phyloP scores from a whole-genome alignment of 2,888 invertebrate species.

The Ormyrus rosae region DNA sequence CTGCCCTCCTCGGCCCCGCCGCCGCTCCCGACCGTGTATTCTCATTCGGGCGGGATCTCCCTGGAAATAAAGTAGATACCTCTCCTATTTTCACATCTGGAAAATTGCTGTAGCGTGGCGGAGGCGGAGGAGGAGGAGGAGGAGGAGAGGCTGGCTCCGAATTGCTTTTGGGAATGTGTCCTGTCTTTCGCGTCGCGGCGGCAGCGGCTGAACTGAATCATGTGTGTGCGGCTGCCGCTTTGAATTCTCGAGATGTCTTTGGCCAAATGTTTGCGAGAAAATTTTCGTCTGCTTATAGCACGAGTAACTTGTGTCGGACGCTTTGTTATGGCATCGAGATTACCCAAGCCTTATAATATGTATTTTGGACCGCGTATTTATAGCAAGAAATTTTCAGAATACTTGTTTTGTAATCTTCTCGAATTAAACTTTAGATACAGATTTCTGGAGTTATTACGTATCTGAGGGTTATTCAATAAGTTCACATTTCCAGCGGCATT shows the following conservation, averaged over 20 bases:
- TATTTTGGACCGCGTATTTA: too few relatives aligned
- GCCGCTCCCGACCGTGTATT: constrained; percentile 69
- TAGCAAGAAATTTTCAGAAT: too few relatives aligned
- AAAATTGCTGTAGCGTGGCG: constrained; percentile 70
- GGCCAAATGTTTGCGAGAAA: background rate
- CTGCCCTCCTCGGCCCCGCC: constrained; percentile 63
- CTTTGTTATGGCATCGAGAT: too few relatives aligned
- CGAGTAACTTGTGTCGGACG: too few relatives aligned
- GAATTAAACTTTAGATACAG: too few relatives aligned
- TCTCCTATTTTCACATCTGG: constrained; percentile 73
- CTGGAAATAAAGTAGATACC: constrained; percentile 74
- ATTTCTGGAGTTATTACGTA: too few relatives aligned
- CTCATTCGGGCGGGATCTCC: constrained; percentile 71
- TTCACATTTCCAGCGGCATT: too few relatives aligned
- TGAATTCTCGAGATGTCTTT: background rate
- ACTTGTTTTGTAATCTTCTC: too few relatives aligned
- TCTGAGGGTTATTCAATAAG: too few relatives aligned
- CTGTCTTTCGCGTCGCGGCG: background rate
- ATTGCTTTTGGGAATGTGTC: constrained; percentile 47
- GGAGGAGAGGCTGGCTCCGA: constrained; percentile 24
- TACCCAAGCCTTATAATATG: too few relatives aligned
- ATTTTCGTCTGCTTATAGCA: too few relatives aligned
- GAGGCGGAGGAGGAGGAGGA: background rate
- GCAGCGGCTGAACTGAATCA: constrained; percentile 31
- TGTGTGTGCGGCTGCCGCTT: background rate